Base-by-base conservation (phyloP, 1,140 invertebrate genomes). In the Protaetia brevitarsis region DNA sequence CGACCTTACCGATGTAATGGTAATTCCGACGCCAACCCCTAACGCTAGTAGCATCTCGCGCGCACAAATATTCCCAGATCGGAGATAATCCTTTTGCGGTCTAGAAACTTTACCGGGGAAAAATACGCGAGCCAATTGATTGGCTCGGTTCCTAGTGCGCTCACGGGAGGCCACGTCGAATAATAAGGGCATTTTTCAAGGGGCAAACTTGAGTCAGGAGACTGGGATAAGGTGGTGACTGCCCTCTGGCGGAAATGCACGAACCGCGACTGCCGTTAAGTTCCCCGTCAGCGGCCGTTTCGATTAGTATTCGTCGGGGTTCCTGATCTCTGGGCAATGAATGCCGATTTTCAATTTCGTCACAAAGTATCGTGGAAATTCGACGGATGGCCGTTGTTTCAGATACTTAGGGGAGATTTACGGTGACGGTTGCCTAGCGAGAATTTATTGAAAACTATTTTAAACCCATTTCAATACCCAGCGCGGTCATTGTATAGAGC, bases 11-110 rank as follows among this genome's bases (percentile, higher is more conserved):
- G 41, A 51, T 51, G 26, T 51, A 51, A 51, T 51, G 41, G 41
- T 51, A 51, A 51, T 51, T 51, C 26, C 41, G 41, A 51, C 10
- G 26, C 7, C 16, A 51, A 51, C 19, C 26, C n/a, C 19, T 23
- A 19, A 5, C 16, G 41, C 19, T 19, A 23, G 41, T 23, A 51
- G 41, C 41, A 51, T 51, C 26, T 7, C 41, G 16, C 41, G n/a
- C 19, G 41, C 41, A 23, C 41, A 51, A 51, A 51, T 51, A 51
- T 51, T 51, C 41, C 41, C 41, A 19, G 41, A 19, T 19, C 41
- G 19, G 41, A 51, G 41, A 51, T 51, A 51, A 51, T 51, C 41
- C 41, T 51, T 51, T 51, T 51, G 41, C 41, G 41, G 41, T 51
- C 41, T 51, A 51, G 41, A 51, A 51, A 51, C 26, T 51, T 51